Evolutionary conservation across 2,113 vertebrate species (phyloP).

Genomic region (Ailuropoda melanoleuca): DNA sequence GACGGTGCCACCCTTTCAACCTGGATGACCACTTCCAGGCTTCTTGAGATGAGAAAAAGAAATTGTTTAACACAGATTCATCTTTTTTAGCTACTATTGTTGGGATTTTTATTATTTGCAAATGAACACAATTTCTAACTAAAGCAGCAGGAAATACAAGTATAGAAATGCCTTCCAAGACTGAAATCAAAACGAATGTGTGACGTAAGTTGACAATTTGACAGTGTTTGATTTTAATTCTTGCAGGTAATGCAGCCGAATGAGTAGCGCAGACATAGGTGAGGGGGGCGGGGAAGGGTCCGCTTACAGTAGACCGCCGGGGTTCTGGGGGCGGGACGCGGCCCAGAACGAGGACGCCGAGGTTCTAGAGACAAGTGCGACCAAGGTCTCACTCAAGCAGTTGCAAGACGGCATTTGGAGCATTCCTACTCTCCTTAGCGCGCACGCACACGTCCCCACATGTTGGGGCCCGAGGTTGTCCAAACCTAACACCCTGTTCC

Average conservation of each 20-base stretch:
- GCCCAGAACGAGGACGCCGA: not conserved
- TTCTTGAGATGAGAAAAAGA: no score
- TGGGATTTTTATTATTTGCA: not conserved
- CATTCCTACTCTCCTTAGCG: not conserved
- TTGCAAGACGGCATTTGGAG: not conserved
- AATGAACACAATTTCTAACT: not conserved
- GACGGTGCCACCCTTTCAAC: not conserved
- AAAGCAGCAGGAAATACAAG: not conserved
- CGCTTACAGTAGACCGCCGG: accelerated
- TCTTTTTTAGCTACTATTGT: not conserved
- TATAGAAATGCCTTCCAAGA: not conserved
- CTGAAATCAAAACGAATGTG: not conserved
- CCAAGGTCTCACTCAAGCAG: not conserved
- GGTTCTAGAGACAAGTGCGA: no score
- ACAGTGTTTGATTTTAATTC: not conserved
- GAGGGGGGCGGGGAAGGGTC: not conserved
- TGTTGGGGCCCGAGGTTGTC: not conserved
- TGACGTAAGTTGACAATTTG: not conserved
- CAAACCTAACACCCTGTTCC: not conserved
- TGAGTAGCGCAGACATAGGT: accelerated
- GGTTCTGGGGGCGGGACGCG: accelerated
- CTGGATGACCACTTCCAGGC: not conserved
- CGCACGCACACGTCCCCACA: no score
- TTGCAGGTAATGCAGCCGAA: not conserved
- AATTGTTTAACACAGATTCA: no score